Base-by-base conservation (phyloP, 23 tunicate genomes). In the Oikopleura dioica region DNA sequence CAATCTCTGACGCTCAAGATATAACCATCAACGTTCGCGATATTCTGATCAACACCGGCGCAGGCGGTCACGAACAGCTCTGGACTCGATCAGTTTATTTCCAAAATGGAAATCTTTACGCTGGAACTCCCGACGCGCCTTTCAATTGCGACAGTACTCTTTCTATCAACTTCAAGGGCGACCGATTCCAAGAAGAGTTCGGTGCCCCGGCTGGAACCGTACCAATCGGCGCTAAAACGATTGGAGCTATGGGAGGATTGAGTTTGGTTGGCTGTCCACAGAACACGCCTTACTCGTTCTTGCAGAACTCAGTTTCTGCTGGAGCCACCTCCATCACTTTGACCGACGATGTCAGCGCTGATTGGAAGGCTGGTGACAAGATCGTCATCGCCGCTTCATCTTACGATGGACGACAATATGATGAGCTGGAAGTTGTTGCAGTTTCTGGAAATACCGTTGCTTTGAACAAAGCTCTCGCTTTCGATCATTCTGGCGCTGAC, bases 361-460 rank as follows among this genome's bases (percentile, higher is more conserved):
- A 78, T 36, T 91, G 97, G 97, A 51, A 44, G 0, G 87, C 38
- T 50, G 87, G 87, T 12, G 85, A 91, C 24, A 87, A 91, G 50
- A 91, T 91, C 59, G 85, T 91, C 35, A 82, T 91, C 37, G 83
- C 97, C 23, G 77, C 91, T 23, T 84, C 96, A 33, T 44, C 55
- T 9, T 44, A 44, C 55, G 55, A 44, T 44, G 21, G 16, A 21
- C 55, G 55, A 21, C 16, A 44, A 44, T 9, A 9, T 44, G 55
- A 44, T 9, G 21, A 44, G 21, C 16, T 44, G 21, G 21, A 9
- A 9, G 21, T 44, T 44, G 21, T 21, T 9, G 21, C 16, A 9
- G 55, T 44, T 9, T 9, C 9, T 44, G 55, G 55, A 9, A 44
- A 44, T 44, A 9, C 55, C 21, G 55, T 44, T 44, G 55, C 9